A percentile compares a stretch with the other conserved stretches of the same genome.
Evolutionary conservation across 2,797 vertebrate species (phyloP).

Genomic region (Streptopelia turtur): DNA sequence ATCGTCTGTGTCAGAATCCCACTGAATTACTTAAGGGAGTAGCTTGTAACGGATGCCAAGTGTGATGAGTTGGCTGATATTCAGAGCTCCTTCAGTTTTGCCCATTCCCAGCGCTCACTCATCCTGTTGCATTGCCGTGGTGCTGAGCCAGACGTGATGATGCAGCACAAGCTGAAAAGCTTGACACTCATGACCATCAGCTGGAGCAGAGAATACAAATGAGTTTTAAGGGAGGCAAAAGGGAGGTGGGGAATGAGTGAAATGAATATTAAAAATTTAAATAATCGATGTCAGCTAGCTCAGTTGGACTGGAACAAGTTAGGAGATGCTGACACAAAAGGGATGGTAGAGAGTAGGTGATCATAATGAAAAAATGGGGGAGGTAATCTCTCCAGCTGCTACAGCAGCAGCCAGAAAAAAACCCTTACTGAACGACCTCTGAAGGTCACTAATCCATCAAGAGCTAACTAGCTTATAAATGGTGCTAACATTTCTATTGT

Average conservation of each 20-base stretch:
- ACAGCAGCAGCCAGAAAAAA: background rate
- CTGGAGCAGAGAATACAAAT: background rate
- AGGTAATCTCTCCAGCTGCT: background rate
- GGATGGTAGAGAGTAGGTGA: background rate
- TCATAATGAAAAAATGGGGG: background rate
- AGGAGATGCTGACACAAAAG: background rate
- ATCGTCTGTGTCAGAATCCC: background rate
- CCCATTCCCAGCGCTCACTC: background rate
- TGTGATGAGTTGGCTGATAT: background rate
- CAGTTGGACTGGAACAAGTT: background rate
- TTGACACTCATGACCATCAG: background rate
- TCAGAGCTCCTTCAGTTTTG: background rate
- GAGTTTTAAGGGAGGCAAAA: background rate
- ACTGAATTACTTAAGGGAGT: background rate
- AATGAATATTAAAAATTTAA: background rate
- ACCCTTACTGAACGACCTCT: background rate
- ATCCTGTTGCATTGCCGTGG: background rate
- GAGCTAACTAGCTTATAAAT: background rate
- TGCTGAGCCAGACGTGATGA: background rate
- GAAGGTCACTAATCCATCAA: constrained; percentile 23
- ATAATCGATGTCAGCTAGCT: background rate
- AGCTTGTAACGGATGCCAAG: background rate
- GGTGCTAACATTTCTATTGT: constrained; percentile 8
- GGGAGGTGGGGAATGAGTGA: background rate
- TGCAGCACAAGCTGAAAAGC: background rate